Conservation (phyloP, 2,888 invertebrate genomes). For the Ferdinandea cuprea region DNA sequence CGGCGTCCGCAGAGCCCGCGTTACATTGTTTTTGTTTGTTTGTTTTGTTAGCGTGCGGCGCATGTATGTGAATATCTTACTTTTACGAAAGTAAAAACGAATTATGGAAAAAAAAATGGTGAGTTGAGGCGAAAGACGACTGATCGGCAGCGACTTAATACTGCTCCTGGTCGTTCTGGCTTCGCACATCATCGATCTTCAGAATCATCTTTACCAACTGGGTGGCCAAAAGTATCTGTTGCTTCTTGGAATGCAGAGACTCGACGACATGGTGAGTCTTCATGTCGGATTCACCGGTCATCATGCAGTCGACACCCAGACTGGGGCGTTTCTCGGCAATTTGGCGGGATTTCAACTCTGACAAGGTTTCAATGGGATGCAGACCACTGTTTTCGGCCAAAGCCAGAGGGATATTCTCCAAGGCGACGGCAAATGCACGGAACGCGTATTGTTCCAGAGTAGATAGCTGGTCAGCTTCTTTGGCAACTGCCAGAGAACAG, state of each 20-base stretch:
- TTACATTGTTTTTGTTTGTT: too few relatives aligned
- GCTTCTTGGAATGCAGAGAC: conserved; percentile 97
- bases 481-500: conserved; percentile 95
- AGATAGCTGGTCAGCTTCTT: conserved; percentile 93
- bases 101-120: conserved; percentile 18
- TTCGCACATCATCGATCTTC: conserved; percentile 98
- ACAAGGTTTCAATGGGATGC: conserved; percentile 95
- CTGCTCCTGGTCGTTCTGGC: conserved; percentile 83
- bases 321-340: conserved; percentile 91
- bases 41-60: conserved; percentile 43
- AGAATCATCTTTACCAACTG: conserved; percentile 99
- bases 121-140: conserved; percentile 6
- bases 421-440: conserved; percentile 96
- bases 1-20: conserved; percentile 15
- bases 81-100: conserved; percentile 30
- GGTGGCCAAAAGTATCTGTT: conserved; percentile 97
- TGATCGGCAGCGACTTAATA: conserved; percentile 17
- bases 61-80: conserved; percentile 23
- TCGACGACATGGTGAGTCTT: conserved; percentile 97
- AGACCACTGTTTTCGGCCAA: conserved; percentile 98
- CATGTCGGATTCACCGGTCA: conserved; percentile 93
- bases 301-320: conserved; percentile 98
- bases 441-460: conserved; percentile 98
- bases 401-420: conserved; percentile 97
- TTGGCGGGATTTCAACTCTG: conserved; percentile 95